phyloP scores from a whole-genome alignment of 2,113 vertebrate species.

The Porphyrio hochstetteri region DNA sequence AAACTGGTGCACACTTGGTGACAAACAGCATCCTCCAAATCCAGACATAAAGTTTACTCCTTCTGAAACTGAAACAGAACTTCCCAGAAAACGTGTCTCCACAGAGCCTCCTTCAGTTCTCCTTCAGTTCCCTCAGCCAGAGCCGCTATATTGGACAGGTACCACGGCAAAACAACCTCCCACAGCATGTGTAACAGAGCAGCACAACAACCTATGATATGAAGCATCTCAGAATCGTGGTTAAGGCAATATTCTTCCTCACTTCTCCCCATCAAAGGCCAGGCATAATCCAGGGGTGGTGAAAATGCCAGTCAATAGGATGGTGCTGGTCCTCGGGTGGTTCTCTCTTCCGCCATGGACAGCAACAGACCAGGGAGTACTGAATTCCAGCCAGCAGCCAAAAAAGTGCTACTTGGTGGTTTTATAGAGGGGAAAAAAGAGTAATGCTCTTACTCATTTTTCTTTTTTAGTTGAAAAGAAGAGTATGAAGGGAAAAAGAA shows the following conservation, averaged over 20 bases:
- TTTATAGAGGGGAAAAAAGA: background rate
- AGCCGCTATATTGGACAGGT: background rate
- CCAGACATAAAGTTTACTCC: background rate
- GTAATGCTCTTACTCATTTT: background rate
- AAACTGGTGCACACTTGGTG: background rate
- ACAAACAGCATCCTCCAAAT: background rate
- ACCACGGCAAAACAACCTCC: background rate
- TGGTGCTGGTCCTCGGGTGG: background rate
- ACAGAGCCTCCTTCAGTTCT: background rate
- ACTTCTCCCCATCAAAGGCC: background rate
- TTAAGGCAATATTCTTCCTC: background rate
- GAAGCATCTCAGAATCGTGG: background rate
- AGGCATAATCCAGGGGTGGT: background rate
- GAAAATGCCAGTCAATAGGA: background rate
- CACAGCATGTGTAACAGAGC: fast-evolving
- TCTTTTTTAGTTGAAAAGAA: background rate
- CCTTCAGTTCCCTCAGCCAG: fast-evolving
- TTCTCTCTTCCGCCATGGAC: background rate
- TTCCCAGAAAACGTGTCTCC: background rate
- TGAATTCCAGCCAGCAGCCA: background rate
- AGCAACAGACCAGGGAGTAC: background rate
- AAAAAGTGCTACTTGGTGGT: background rate
- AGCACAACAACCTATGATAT: background rate
- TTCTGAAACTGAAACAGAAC: background rate
- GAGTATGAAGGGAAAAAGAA: background rate